Evolutionary conservation across 2,797 vertebrate genomes (phyloP).

Genomic region (Eospalax fontanierii): DNA sequence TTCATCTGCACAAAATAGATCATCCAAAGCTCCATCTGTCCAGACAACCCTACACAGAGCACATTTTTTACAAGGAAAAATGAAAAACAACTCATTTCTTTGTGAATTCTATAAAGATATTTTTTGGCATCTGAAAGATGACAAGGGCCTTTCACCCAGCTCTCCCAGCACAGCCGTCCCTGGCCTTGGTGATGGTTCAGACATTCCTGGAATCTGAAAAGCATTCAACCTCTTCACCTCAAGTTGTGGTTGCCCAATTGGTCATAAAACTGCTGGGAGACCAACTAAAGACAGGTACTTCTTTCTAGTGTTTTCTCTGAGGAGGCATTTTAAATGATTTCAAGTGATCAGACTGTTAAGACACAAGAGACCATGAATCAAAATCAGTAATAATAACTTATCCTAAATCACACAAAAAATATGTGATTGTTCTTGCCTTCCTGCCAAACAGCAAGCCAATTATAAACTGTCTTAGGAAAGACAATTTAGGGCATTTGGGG

Average conservation of each 20-base stretch:
- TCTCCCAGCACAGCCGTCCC: neutral
- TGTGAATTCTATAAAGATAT: constrained; percentile 59
- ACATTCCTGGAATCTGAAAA: neutral
- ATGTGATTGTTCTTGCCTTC: neutral
- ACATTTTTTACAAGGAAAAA: neutral
- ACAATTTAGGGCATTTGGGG: fast-evolving
- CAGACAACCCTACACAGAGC: neutral
- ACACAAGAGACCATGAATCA: neutral
- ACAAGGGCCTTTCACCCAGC: neutral
- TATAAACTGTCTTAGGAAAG: neutral
- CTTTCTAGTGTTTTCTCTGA: neutral
- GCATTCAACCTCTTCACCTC: neutral
- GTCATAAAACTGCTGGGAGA: neutral
- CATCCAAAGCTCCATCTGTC: neutral
- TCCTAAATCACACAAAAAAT: neutral
- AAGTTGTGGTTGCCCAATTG: neutral
- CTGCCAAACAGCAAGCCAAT: neutral
- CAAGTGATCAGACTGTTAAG: neutral
- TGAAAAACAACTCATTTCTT: neutral
- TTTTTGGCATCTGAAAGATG: constrained; percentile 35
- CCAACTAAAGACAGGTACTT: neutral
- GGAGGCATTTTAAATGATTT: neutral
- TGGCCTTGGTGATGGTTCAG: neutral
- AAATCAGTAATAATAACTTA: neutral
- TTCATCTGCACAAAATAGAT: neutral